Evolutionary conservation across 2,113 vertebrate genomes (phyloP).

Genomic region (Heptranchias perlo): DNA sequence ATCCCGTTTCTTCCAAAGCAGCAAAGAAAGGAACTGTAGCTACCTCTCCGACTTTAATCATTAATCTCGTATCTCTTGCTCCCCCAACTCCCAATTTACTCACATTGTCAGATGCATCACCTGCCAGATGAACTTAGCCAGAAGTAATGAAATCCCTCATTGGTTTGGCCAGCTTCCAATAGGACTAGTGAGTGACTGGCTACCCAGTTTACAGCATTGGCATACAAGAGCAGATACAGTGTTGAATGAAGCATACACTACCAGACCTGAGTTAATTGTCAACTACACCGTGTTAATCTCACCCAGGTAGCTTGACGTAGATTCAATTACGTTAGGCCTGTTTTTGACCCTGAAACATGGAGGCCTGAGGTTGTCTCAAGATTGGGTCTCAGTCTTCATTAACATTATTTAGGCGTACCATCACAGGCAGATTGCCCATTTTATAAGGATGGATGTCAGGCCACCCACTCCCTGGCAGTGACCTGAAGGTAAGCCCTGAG

Average conservation of each 20-base stretch:
- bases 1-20: background rate
- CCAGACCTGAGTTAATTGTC: background rate
- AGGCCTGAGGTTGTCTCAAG: too few species aligned
- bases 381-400: too few species aligned
- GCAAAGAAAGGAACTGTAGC: background rate
- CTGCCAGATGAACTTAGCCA: background rate
- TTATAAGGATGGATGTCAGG: too few species aligned
- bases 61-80: background rate
- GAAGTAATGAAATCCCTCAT: background rate
- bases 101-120: background rate
- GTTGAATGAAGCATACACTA: background rate
- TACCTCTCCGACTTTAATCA: background rate
- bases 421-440: too few species aligned
- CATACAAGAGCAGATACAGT: background rate
- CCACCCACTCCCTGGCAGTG: too few species aligned
- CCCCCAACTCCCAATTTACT: background rate
- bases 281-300: too few species aligned
- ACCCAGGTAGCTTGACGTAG: background rate
- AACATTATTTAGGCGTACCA: too few species aligned
- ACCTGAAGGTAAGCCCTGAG: too few species aligned
- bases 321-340: background rate
- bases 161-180: background rate
- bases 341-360: too few species aligned
- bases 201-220: background rate
- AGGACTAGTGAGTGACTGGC: background rate